These are phyloP conservation scores for Clamator glandarius DNA, from an alignment of 2,797 vertebrate species.

Conservation along the genomic window DNA sequence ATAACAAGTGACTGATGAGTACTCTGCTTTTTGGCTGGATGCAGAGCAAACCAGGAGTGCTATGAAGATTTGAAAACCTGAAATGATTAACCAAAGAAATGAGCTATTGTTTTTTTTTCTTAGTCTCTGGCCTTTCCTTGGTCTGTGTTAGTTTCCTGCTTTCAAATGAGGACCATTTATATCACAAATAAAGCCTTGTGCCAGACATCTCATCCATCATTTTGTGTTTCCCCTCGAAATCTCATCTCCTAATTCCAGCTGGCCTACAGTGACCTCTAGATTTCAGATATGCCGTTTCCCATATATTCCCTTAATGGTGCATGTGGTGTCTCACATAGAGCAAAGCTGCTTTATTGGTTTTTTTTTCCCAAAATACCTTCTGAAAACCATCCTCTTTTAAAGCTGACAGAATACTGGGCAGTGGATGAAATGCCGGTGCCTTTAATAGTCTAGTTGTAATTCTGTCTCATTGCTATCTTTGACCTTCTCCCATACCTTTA, in stretches of 20 bases:
- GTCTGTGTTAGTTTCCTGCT: background rate
- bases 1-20: background rate
- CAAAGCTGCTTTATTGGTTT: background rate
- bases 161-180: background rate
- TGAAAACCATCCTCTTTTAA: background rate
- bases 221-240: background rate
- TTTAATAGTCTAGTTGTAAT: background rate
- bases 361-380: background rate
- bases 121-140: background rate
- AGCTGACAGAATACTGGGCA: background rate
- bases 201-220: background rate
- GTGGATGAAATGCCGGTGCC: background rate
- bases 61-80: background rate
- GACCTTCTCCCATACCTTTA: background rate
- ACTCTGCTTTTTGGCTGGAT: fast-evolving
- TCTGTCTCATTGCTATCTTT: background rate
- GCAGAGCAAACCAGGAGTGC: background rate
- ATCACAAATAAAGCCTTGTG: background rate
- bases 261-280: background rate
- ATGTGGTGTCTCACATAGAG: background rate
- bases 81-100: background rate
- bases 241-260: background rate
- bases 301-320: background rate
- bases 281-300: background rate
- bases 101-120: background rate